Base-by-base conservation (phyloP, 2,888 invertebrate genomes). In the Cephus spinipes region DNA sequence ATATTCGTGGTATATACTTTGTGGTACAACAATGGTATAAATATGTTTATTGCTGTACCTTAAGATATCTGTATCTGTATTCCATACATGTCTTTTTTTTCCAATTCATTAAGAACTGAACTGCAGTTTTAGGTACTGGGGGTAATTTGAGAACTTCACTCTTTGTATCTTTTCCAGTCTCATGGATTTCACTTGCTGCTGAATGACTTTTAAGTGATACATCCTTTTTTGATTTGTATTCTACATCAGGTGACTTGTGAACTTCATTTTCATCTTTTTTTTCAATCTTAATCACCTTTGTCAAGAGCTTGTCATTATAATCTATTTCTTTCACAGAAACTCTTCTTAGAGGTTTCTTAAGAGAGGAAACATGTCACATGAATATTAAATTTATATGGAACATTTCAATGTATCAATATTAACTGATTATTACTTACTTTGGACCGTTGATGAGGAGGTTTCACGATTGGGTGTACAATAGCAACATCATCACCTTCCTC, bases 21-120 rank as follows among this genome's bases (percentile, higher is more conserved):
- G 73, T 11, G 71, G 31, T 31, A 68, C 76, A 74, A 77, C 40
- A 79, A 11, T 76, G 73, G 35, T 40, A 40, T 36, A 79, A 79
- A 80, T 69, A 74, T 79, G 69, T 75, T 68, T 77, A 34, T 36
- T 33, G 6, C 15, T 30, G 69, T 82, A 91, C 94, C 89, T 94
- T 94, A 80, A 96, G 92, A 90, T 95, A 96, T 81, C 93, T 90
- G 83, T 93, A 93, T 85, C 93, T 93, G 33, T 93, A 92, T 12
- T 90, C 91, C n/a, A 89, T 87, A 35, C 92, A 92, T 0, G 91
- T 92, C 82, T 92, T 93, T 82, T 92, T 92, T 85, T 93, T 94
- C 96, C 96, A 96, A 74, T 93, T 92, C 0, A 92, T 84, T 89
- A 94, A 92, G 88, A 96, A 96, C 85, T 95, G 95, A 12, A 95